Percentiles rank a stretch among this genome's conserved stretches.
Conservation (phyloP, 2,888 invertebrate species). For the Actias luna region DNA sequence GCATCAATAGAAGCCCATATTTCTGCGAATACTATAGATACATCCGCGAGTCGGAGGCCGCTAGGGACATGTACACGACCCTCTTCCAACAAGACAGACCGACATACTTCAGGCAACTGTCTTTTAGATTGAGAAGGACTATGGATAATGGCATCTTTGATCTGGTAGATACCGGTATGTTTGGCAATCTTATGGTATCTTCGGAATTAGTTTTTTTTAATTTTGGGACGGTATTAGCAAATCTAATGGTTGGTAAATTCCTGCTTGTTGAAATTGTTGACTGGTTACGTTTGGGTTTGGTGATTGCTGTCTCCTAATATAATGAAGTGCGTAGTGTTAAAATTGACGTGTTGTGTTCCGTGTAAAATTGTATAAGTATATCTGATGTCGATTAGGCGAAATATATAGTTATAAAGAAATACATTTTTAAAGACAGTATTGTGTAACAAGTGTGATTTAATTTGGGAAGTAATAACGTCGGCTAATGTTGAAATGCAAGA, state of each 20-base stretch:
- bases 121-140: slow-evolving; percentile 61
- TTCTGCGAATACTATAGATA: slow-evolving; percentile 58
- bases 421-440: too few species aligned
- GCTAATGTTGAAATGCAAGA: too few species aligned
- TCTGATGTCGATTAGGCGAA: neutral
- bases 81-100: slow-evolving; percentile 59
- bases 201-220: slow-evolving; percentile 10
- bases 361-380: neutral
- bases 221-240: slow-evolving; percentile 9
- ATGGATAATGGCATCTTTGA: slow-evolving; percentile 63
- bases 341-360: neutral
- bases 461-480: too few species aligned
- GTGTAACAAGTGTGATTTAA: too few species aligned
- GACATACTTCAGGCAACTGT: slow-evolving; percentile 56
- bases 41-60: slow-evolving; percentile 33
- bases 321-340: neutral
- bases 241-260: too few species aligned
- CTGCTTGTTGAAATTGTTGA: too few species aligned
- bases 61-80: slow-evolving; percentile 44
- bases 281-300: too few species aligned
- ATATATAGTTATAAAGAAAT: too few species aligned
- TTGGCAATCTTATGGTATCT: neutral
- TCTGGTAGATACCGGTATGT: slow-evolving; percentile 55
- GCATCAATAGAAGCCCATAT: slow-evolving; percentile 50
- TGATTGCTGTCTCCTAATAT: neutral